Base-by-base conservation (phyloP, 2,888 invertebrate genomes). In the Thecocarcelia acutangulata region DNA sequence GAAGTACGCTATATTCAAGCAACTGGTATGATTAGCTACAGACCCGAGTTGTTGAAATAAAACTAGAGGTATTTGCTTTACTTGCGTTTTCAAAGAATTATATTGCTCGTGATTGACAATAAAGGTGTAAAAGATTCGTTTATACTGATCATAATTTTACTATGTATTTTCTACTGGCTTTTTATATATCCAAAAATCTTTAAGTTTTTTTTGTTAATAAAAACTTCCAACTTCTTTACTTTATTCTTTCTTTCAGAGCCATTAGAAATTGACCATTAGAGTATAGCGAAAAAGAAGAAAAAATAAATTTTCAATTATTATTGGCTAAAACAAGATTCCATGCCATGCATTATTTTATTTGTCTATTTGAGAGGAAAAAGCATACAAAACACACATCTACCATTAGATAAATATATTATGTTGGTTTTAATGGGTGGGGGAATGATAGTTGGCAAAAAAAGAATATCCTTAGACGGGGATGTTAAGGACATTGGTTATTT, bases 221-320 rank as follows among this genome's bases (percentile, higher is more conserved):
- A 1, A 24, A 11, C n/a, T 46, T 48, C 68, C 61, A 52, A 12
- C 48, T 19, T 21, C 58, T 19, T 11, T 15, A 8, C 12, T 46
- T 1, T 3, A 12, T 17, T 17, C 8, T 24, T 46, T 37, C 58
- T 15, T 24, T 4, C 9, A 61, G 24, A 56, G 54, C 73, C 70
- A 74, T 78, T 82, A 74, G 78, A 75, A 44, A 64, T 77, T 74
- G 82, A 61, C 78, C 78, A 82, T 82, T 69, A 76, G 48, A 44
- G 37, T 12, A 56, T 19, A 56, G 50, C 42, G 64, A 74, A 54
- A 48, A 33, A 12, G 50, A 58, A 66, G 46, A 70, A 33, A 12
- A 44, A 58, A 66, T 37, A 70, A 78, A 74, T 75, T 78, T 82
- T 82, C 82, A 78, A 82, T 82, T 82, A 82, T 78, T 82, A 82